Conservation (phyloP, 2,797 vertebrate genomes). For the Phoeniculus purpureus region DNA sequence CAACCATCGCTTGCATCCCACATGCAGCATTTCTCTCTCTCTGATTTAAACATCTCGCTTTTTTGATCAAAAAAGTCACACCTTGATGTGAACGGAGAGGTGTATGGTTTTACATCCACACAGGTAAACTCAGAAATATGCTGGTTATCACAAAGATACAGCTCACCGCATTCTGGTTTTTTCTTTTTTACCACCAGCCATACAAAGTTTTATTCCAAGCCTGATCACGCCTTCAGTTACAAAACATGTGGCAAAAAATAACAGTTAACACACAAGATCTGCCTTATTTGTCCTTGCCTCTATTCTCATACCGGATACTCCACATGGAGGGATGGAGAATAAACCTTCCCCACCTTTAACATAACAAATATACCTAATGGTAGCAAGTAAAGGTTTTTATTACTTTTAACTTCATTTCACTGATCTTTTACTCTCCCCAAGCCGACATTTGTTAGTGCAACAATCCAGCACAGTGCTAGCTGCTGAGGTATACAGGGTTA, state of each 20-base stretch:
- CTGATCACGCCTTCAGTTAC: slow-evolving; percentile 73
- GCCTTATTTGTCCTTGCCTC: slow-evolving; percentile 71
- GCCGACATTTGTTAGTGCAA: slow-evolving; percentile 52
- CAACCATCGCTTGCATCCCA: background rate
- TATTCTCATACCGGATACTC: slow-evolving; percentile 59
- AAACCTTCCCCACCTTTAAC: slow-evolving; percentile 51
- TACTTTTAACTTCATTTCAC: slow-evolving; percentile 44
- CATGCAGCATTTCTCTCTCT: background rate
- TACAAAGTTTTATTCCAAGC: slow-evolving; percentile 80
- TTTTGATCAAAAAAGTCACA: too few species aligned
- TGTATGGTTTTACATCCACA: background rate
- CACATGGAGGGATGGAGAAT: slow-evolving; percentile 35
- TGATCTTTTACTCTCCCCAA: slow-evolving; percentile 49
- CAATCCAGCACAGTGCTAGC: slow-evolving; percentile 65
- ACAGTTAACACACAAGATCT: slow-evolving; percentile 70
- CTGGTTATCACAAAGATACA: background rate
- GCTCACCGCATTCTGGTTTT: background rate
- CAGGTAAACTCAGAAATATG: background rate
- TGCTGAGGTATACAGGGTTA: slow-evolving; percentile 71
- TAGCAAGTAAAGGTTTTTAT: slow-evolving; percentile 61
- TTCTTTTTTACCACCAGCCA: slow-evolving; percentile 65
- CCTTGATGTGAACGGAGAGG: too few species aligned
- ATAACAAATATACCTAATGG: slow-evolving; percentile 65
- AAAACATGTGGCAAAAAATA: slow-evolving; percentile 74
- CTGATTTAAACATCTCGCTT: background rate